A percentile compares a stretch with the other conserved stretches of the same genome.
phyloP scores from a whole-genome alignment of 2,888 invertebrate genomes.

The Phalera bucephala region DNA sequence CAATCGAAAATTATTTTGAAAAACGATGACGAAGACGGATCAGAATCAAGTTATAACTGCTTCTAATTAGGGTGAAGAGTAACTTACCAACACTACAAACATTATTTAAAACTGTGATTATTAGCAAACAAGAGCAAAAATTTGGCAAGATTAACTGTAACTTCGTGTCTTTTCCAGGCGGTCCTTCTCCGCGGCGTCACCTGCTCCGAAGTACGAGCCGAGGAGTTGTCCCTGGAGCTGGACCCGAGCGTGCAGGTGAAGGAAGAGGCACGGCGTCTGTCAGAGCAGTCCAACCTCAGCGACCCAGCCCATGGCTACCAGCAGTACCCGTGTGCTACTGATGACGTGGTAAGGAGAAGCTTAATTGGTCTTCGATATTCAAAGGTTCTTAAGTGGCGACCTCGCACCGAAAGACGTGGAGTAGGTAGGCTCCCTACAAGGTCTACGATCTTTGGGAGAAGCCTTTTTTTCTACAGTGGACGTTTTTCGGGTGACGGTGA shows the following conservation, averaged over 20 bases:
- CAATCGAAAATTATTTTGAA: too few relatives aligned
- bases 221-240: constrained; percentile 68
- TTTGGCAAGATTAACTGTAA: background rate
- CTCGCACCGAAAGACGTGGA: too few relatives aligned
- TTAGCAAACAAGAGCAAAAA: background rate
- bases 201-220: constrained; percentile 74
- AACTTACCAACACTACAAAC: too few relatives aligned
- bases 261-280: constrained; percentile 73
- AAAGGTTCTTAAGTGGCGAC: too few relatives aligned
- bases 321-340: constrained; percentile 68
- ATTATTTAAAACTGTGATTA: background rate
- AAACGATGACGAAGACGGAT: too few relatives aligned
- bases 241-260: constrained; percentile 76
- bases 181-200: constrained; percentile 74
- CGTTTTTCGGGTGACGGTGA: too few relatives aligned
- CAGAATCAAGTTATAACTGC: too few relatives aligned
- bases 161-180: constrained; percentile 53
- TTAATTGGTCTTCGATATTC: too few relatives aligned
- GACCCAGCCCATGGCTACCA: constrained; percentile 74
- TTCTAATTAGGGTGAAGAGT: too few relatives aligned
- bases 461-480: too few relatives aligned
- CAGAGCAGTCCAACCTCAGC: constrained; percentile 77
- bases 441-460: too few relatives aligned
- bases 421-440: too few relatives aligned
- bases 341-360: constrained; percentile 58